Evolutionary conservation across 2,888 invertebrate species (phyloP).

Genomic region (Acanthosepion lycidas): DNA sequence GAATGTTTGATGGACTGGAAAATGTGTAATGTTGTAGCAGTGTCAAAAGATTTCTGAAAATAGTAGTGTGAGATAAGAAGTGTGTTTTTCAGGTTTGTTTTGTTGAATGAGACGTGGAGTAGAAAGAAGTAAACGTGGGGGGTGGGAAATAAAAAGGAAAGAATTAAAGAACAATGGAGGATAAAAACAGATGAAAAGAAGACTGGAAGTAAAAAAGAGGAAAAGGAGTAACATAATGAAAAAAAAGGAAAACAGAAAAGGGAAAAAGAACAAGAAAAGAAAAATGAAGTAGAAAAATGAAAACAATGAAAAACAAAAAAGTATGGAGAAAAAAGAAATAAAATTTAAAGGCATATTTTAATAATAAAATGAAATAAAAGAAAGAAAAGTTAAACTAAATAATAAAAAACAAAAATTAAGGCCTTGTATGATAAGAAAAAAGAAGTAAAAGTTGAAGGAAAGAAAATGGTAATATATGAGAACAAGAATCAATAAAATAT

Average conservation of each 20-base stretch:
- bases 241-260: background rate
- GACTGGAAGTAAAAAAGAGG: no score
- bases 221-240: no score
- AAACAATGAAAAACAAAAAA: background rate
- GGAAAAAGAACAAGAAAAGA: background rate
- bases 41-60: background rate
- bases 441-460: background rate
- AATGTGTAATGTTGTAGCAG: slow-evolving; percentile 7
- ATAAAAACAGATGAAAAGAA: background rate
- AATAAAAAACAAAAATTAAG: background rate
- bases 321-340: no score
- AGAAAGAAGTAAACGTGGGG: background rate
- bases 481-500: background rate
- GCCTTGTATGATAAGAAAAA: background rate
- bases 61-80: background rate
- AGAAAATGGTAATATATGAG: background rate
- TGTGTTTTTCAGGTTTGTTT: background rate
- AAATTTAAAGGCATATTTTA: no score
- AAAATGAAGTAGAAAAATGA: background rate
- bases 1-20: slow-evolving; percentile 18
- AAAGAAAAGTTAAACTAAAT: background rate
- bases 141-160: background rate
- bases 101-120: background rate
- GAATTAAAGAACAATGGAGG: background rate
- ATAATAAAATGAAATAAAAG: no score